These are phyloP conservation scores for Leptodactylus fallax DNA, from an alignment of 2,797 vertebrate species.

Conservation along the genomic window DNA sequence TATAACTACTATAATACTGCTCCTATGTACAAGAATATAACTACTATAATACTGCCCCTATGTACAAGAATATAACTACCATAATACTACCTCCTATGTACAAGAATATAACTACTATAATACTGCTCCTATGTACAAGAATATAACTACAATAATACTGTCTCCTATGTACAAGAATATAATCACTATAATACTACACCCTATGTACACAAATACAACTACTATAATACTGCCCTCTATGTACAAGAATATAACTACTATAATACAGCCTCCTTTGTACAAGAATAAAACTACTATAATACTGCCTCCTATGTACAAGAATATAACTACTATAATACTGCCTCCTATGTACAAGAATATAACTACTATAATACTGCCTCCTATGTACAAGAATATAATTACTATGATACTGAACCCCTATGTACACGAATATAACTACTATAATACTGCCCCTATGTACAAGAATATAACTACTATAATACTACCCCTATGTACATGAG, in stretches of 20 bases:
- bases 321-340: slow-evolving; percentile 7
- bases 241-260: slow-evolving; percentile 16
- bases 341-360: slow-evolving; percentile 2
- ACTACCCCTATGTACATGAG: background rate
- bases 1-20: slow-evolving; percentile 9
- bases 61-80: slow-evolving; percentile 7
- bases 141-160: background rate
- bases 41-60: background rate
- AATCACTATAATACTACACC: background rate
- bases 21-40: background rate
- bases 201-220: slow-evolving; percentile 8
- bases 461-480: slow-evolving; percentile 11
- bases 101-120: slow-evolving; percentile 4
- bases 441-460: slow-evolving; percentile 5
- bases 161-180: slow-evolving; percentile 11
- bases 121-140: background rate
- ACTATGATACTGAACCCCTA: slow-evolving; percentile 3
- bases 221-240: slow-evolving; percentile 9
- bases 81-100: background rate
- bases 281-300: slow-evolving; percentile 15
- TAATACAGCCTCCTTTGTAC: background rate
- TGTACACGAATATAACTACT: background rate
- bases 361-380: background rate
- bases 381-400: slow-evolving; percentile 13
- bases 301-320: slow-evolving; percentile 1